These are phyloP conservation scores for Rhombomys opimus DNA, from an alignment of 2,113 vertebrate species.

Conservation along the genomic window DNA sequence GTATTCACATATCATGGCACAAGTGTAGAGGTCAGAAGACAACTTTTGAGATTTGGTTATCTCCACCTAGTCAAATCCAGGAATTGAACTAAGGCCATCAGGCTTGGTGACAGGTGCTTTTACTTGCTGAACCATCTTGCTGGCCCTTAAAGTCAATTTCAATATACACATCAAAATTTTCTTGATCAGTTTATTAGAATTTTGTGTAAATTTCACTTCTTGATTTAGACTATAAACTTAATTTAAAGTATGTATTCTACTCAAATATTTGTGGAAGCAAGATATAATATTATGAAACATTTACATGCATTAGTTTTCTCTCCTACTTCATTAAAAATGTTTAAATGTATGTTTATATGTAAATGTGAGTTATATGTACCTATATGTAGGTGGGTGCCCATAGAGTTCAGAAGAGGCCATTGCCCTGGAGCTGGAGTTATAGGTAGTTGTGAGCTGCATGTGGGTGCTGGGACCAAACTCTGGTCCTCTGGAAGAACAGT, in stretches of 20 bases:
- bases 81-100: neutral
- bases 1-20: neutral
- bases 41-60: neutral
- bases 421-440: neutral
- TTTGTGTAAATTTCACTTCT: constrained; percentile 46
- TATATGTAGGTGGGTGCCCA: neutral
- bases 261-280: constrained; percentile 50
- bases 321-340: neutral
- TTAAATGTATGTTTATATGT: neutral
- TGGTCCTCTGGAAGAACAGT: neutral
- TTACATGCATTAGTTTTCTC: constrained; percentile 24
- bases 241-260: constrained; percentile 28
- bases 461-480: neutral
- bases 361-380: no score
- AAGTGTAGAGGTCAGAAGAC: neutral
- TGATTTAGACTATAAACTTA: constrained; percentile 60
- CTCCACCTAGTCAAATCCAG: neutral
- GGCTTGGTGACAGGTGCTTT: neutral
- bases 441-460: neutral
- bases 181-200: neutral
- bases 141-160: neutral
- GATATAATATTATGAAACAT: constrained; percentile 14
- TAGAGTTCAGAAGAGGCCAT: neutral
- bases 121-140: neutral
- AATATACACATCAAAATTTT: constrained; percentile 32